These are phyloP conservation scores for Lasioglossum marginatum DNA, from an alignment of 2,888 invertebrate species.

Conservation along the genomic window DNA sequence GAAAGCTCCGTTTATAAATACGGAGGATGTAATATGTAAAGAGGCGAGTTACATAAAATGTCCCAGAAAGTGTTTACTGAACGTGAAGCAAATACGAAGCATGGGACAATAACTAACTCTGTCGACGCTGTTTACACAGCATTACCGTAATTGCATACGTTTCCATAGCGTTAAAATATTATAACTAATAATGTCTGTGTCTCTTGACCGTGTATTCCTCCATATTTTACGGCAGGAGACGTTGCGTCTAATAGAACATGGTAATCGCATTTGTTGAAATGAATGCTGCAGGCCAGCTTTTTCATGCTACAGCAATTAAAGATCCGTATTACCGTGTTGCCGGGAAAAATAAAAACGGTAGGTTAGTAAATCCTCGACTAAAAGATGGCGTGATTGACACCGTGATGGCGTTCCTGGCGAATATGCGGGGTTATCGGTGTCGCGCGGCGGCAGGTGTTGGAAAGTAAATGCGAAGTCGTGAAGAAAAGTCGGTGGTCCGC, in stretches of 20 bases:
- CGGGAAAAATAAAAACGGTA: background rate
- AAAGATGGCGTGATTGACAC: background rate
- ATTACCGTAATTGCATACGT: background rate
- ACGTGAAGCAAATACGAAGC: background rate
- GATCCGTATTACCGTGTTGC: background rate
- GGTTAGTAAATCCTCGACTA: background rate
- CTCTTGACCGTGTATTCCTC: background rate
- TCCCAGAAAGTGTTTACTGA: background rate
- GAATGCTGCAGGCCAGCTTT: background rate
- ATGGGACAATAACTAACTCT: background rate
- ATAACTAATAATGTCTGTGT: background rate
- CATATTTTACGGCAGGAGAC: background rate
- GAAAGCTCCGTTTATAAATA: background rate
- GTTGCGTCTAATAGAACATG: background rate
- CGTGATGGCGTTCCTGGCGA: background rate
- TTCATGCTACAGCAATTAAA: background rate
- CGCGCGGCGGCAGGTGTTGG: slow-evolving; percentile 16
- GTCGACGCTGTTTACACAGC: background rate
- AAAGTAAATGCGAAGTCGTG: slow-evolving; percentile 38
- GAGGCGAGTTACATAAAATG: background rate
- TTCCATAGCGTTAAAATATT: background rate
- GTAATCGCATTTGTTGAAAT: too few species aligned
- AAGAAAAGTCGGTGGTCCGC: slow-evolving; percentile 30
- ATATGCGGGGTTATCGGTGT: background rate
- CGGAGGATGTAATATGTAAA: background rate